Percentiles rank a stretch among this genome's conserved stretches.
Conservation (phyloP, 2,113 vertebrate species). For the Podarcis muralis region DNA sequence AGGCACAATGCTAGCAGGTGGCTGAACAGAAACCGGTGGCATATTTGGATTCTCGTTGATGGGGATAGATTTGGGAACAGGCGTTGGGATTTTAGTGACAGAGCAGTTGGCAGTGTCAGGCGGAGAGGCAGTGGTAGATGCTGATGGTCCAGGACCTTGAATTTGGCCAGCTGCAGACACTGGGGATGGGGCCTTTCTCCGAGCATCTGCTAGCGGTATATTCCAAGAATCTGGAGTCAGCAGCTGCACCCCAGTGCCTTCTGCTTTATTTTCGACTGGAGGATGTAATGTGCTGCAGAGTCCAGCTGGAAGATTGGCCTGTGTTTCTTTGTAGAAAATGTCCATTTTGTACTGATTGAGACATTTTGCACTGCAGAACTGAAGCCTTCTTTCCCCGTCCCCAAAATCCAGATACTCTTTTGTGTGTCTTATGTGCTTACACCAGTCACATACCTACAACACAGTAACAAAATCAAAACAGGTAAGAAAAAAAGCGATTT, state of each 20-base stretch:
- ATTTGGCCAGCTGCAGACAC: constrained; percentile 82
- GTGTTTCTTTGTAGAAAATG: constrained; percentile 99
- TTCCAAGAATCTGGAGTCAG: constrained; percentile 99
- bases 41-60: constrained; percentile 88
- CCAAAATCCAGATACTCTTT: constrained; percentile 99
- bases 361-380: constrained; percentile 99
- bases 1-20: constrained; percentile 85
- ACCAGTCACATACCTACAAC: constrained; percentile 99
- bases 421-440: constrained; percentile 99
- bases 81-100: constrained; percentile 92
- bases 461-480: constrained; percentile 78
- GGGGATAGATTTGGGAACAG: constrained; percentile 87
- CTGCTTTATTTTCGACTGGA: constrained; percentile 88
- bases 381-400: constrained; percentile 96
- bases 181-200: constrained; percentile 93
- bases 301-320: constrained; percentile 95
- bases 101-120: constrained; percentile 90
- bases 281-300: constrained; percentile 91
- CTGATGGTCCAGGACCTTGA: constrained; percentile 84
- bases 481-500: constrained; percentile 73
- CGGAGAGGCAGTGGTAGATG: constrained; percentile 89
- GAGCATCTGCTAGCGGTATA: constrained; percentile 90
- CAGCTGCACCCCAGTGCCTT: constrained; percentile 91
- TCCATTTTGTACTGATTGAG: constrained; percentile 99
- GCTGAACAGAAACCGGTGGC: constrained; percentile 85